These are phyloP conservation scores for Anas platyrhynchos DNA, from an alignment of 2,113 vertebrate genomes.

Conservation along the genomic window DNA sequence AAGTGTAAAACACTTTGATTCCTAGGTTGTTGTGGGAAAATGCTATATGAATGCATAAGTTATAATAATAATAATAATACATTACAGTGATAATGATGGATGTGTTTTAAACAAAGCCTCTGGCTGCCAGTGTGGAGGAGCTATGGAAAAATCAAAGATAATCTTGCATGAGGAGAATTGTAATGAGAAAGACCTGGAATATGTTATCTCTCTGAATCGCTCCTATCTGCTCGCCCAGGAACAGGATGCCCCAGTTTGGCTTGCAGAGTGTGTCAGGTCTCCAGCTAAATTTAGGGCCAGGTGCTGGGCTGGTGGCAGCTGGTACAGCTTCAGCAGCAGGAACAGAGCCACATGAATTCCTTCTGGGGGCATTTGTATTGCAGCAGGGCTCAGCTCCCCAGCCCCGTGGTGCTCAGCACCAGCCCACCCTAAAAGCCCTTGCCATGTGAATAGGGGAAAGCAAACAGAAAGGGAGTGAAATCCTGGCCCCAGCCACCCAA, in stretches of 20 bases:
- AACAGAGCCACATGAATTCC: neutral
- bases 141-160: slow-evolving; percentile 69
- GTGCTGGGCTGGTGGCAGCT: neutral
- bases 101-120: slow-evolving; percentile 71
- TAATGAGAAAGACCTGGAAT: slow-evolving; percentile 69
- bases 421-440: neutral
- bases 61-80: slow-evolving; percentile 56
- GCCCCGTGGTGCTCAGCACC: neutral
- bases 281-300: slow-evolving; percentile 27
- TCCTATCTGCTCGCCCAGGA: neutral
- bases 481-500: neutral
- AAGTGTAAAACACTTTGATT: slow-evolving; percentile 47
- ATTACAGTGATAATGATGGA: slow-evolving; percentile 69
- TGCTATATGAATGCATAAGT: slow-evolving; percentile 64
- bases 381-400: neutral
- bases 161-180: slow-evolving; percentile 67
- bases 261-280: slow-evolving; percentile 1
- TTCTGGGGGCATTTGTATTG: neutral
- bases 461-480: neutral
- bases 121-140: slow-evolving; percentile 61
- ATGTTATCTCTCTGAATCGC: slow-evolving; percentile 32
- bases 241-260: slow-evolving; percentile 17
- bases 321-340: neutral
- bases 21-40: slow-evolving; percentile 48
- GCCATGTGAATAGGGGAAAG: neutral